phyloP scores from a whole-genome alignment of 2,888 invertebrate species.

The Hypomecis atomaria region DNA sequence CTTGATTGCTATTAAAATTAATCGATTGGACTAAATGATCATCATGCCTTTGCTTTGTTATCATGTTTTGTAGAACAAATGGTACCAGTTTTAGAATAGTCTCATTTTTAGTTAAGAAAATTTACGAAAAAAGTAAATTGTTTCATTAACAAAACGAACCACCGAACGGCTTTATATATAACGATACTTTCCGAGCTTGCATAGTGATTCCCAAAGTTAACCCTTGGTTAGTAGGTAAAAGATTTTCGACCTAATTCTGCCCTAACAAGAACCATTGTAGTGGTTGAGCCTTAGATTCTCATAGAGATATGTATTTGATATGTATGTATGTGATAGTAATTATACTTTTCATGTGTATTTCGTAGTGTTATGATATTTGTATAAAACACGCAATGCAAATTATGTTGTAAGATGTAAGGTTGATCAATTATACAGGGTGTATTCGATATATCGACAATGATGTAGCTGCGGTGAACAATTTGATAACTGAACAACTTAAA shows the following conservation, averaged over 20 bases:
- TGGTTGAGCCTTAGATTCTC: slow-evolving; percentile 46
- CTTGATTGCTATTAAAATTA: no score
- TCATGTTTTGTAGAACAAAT: no score
- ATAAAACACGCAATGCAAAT: slow-evolving; percentile 47
- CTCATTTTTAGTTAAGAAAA: no score
- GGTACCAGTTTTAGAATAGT: no score
- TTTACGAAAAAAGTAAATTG: no score
- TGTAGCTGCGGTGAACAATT: slow-evolving; percentile 15
- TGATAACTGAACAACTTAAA: slow-evolving; percentile 14
- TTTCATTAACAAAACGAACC: no score
- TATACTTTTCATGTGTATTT: slow-evolving; percentile 47
- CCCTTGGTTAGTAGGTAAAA: no score
- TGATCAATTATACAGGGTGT: slow-evolving; percentile 33
- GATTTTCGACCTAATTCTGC: background rate
- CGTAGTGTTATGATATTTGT: slow-evolving; percentile 51
- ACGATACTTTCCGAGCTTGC: no score
- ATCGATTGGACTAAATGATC: no score
- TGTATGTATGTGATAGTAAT: slow-evolving; percentile 62
- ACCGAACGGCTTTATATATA: no score
- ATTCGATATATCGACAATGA: slow-evolving; percentile 25
- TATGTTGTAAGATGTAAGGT: slow-evolving; percentile 44
- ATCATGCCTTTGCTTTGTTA: no score
- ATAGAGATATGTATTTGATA: slow-evolving; percentile 51
- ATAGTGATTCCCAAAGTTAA: no score
- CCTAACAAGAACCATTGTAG: slow-evolving; percentile 11